Conservation (phyloP, 2,888 invertebrate genomes). For the Aporophyla nigra region DNA sequence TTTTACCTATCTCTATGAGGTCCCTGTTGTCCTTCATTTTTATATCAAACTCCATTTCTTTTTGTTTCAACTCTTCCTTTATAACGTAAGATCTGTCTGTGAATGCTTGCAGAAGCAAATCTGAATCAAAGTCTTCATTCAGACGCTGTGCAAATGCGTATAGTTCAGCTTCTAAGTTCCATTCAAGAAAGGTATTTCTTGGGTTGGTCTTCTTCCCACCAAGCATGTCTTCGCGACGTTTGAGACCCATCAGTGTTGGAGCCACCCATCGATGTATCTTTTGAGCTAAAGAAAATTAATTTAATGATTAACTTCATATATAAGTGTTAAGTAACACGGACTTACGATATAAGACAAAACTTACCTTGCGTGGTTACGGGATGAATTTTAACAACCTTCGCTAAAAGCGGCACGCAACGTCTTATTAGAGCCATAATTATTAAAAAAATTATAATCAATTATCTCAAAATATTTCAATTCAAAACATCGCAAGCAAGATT, state of each 20-base stretch:
- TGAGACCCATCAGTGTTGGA: slow-evolving; percentile 92
- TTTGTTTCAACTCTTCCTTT: slow-evolving; percentile 93
- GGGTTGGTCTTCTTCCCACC: slow-evolving; percentile 89
- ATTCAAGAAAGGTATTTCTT: slow-evolving; percentile 93
- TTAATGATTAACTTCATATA: background rate
- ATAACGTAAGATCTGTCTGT: slow-evolving; percentile 95
- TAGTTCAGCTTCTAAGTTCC: slow-evolving; percentile 97
- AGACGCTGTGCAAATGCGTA: slow-evolving; percentile 97
- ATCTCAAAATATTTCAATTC: slow-evolving; percentile 19
- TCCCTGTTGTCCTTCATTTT: slow-evolving; percentile 93
- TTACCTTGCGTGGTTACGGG: slow-evolving; percentile 78
- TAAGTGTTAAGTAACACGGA: slow-evolving; percentile 12
- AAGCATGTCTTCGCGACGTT: slow-evolving; percentile 90
- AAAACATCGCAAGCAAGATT: slow-evolving; percentile 51
- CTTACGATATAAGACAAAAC: slow-evolving; percentile 15
- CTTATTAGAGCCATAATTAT: slow-evolving; percentile 81
- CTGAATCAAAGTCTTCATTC: slow-evolving; percentile 94
- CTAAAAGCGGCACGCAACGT: slow-evolving; percentile 77
- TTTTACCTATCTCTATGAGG: slow-evolving; percentile 92
- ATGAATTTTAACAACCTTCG: slow-evolving; percentile 72
- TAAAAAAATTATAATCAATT: slow-evolving; percentile 1
- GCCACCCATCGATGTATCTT: slow-evolving; percentile 92
- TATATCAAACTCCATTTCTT: slow-evolving; percentile 93
- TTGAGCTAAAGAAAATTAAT: slow-evolving; percentile 72
- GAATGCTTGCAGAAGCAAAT: slow-evolving; percentile 94